These are phyloP conservation scores for Scolanthus callimorphus DNA, from an alignment of 92 coral and sea anemone genomes.

Conservation along the genomic window DNA sequence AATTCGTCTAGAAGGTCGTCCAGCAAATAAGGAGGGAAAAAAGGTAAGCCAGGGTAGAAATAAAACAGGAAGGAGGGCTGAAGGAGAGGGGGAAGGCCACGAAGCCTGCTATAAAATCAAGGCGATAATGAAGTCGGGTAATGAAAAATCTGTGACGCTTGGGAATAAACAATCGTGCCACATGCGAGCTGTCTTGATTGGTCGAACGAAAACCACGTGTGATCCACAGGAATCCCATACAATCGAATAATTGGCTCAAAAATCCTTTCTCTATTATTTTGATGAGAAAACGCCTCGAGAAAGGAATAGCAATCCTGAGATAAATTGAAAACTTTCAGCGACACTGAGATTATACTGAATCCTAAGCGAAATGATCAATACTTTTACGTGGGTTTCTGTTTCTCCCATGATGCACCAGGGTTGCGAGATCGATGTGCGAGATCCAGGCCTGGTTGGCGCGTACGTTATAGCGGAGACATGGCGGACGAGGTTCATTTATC, in stretches of 20 bases:
- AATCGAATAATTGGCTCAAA: too few relatives aligned
- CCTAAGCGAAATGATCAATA: too few relatives aligned
- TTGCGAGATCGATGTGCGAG: too few relatives aligned
- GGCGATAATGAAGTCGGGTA: conserved; percentile 34
- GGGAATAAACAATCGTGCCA: conserved; percentile 46
- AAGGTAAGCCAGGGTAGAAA: conserved; percentile 34
- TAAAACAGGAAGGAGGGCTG: conserved; percentile 45
- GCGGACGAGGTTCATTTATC: conserved; percentile 16
- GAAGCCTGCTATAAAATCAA: conserved; percentile 27
- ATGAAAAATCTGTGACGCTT: conserved; percentile 20
- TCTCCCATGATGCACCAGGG: too few relatives aligned
- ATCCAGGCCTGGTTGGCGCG: too few relatives aligned
- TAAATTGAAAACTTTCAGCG: too few relatives aligned
- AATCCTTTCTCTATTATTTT: too few relatives aligned
- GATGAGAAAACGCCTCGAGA: too few relatives aligned
- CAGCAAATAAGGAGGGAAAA: conserved; percentile 39
- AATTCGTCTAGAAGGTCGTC: background rate
- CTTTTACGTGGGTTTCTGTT: too few relatives aligned
- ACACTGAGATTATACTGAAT: too few relatives aligned
- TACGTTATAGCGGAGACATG: too few relatives aligned
- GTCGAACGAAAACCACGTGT: conserved; percentile 22
- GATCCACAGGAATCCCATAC: conserved; percentile 17
- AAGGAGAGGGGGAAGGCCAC: conserved; percentile 37
- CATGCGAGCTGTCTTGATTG: conserved; percentile 29
- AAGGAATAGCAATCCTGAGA: too few relatives aligned